Conservation (phyloP, 2,113 vertebrate species). For the human region DNA sequence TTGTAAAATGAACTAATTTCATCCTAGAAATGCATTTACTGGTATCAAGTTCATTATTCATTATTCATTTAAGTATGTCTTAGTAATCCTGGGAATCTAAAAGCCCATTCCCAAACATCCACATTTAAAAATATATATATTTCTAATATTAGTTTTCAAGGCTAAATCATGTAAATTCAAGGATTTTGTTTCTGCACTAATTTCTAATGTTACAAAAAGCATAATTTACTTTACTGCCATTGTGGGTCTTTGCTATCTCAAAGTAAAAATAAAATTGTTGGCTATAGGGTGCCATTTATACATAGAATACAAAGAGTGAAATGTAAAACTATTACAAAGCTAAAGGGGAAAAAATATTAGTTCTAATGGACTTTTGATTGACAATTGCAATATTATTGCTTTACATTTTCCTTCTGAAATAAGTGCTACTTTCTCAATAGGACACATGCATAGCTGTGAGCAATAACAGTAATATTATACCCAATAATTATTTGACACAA, state of each 20-base stretch:
- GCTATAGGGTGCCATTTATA: background rate
- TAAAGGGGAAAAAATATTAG: background rate
- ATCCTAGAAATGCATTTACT: background rate
- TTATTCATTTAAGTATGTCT: slow-evolving; percentile 29
- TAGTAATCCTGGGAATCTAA: slow-evolving; percentile 30
- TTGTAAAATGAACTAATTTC: background rate
- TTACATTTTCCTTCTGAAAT: slow-evolving; percentile 35
- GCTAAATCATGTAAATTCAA: background rate
- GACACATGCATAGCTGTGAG: slow-evolving; percentile 10
- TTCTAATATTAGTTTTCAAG: slow-evolving; percentile 25
- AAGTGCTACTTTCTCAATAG: background rate
- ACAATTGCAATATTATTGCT: slow-evolving; percentile 15
- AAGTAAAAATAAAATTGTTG: slow-evolving; percentile 42
- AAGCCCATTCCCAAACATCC: background rate
- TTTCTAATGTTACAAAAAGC: background rate
- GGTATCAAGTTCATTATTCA: slow-evolving; percentile 5
- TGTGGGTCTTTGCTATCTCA: background rate
- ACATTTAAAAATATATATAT: background rate
- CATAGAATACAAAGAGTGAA: slow-evolving; percentile 26
- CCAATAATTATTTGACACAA: slow-evolving; percentile 64
- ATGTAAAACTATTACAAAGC: slow-evolving; percentile 10
- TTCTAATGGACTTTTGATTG: slow-evolving; percentile 64
- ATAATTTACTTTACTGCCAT: slow-evolving; percentile 42
- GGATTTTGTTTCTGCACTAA: background rate
- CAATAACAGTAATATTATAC: slow-evolving; percentile 38